phyloP scores from a whole-genome alignment of 2,888 invertebrate species.

The Geophilus truncorum region DNA sequence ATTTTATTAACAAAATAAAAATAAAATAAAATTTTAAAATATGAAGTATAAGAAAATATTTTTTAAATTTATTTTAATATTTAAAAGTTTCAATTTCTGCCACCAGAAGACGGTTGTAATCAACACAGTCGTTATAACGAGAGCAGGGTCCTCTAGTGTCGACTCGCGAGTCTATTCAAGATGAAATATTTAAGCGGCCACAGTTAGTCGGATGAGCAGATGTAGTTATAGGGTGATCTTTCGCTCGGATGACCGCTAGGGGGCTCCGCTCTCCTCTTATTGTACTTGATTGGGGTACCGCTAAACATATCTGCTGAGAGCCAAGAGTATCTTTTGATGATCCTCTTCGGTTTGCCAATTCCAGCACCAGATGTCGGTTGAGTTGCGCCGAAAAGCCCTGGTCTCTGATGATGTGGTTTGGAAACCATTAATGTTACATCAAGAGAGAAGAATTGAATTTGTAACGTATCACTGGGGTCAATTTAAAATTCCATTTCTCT shows the following conservation, averaged over 20 bases:
- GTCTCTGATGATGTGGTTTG: constrained; percentile 32
- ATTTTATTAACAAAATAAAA: neutral
- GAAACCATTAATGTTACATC: constrained; percentile 34
- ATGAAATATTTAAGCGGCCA: constrained; percentile 21
- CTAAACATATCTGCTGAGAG: constrained; percentile 11
- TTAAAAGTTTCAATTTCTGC: neutral
- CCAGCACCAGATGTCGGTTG: constrained; percentile 17
- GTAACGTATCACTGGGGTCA: constrained; percentile 33
- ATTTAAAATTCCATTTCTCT: constrained; percentile 32
- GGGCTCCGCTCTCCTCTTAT: neutral
- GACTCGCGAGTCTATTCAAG: neutral
- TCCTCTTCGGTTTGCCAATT: constrained; percentile 21
- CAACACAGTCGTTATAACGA: neutral
- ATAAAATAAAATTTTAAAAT: neutral
- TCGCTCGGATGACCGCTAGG: neutral
- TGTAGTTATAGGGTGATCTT: neutral
- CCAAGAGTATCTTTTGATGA: constrained; percentile 16
- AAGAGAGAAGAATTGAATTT: constrained; percentile 30
- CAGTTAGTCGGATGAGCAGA: neutral
- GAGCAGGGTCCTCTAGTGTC: neutral
- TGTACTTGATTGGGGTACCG: neutral
- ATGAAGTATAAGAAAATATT: neutral
- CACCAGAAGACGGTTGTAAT: neutral
- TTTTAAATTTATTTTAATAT: neutral
- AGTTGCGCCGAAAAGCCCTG: constrained; percentile 18